phyloP scores from a whole-genome alignment of 2,113 vertebrate genomes.

The Rousettus leschenaultii region DNA sequence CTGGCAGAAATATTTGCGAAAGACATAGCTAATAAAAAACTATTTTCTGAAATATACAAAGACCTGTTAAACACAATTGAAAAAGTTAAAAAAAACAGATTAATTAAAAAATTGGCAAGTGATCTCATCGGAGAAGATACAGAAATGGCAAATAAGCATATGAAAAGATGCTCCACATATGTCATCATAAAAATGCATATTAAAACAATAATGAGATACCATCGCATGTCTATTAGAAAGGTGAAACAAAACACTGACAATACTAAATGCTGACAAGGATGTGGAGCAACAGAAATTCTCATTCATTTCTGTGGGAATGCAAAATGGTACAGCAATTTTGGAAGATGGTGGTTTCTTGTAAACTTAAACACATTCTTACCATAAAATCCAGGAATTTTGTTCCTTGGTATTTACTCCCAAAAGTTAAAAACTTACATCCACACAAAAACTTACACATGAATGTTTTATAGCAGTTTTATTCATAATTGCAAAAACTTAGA shows the following conservation, averaged over 20 bases:
- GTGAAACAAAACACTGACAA: neutral
- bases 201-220: neutral
- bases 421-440: neutral
- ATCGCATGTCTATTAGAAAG: neutral
- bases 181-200: neutral
- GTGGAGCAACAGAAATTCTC: neutral
- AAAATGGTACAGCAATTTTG: neutral
- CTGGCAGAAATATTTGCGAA: neutral
- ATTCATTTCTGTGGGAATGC: neutral
- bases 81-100: neutral
- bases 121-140: neutral
- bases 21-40: neutral
- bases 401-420: neutral
- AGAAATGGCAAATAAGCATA: neutral
- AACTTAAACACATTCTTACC: neutral
- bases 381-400: neutral
- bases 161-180: neutral
- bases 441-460: neutral
- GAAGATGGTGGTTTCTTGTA: neutral
- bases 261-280: neutral
- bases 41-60: neutral
- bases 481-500: neutral
- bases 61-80: neutral
- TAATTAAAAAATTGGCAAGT: neutral
- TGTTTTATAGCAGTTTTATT: slow-evolving; percentile 11